Base-by-base conservation (phyloP, 2,113 vertebrate species). In the Opisthocomus hoazin region DNA sequence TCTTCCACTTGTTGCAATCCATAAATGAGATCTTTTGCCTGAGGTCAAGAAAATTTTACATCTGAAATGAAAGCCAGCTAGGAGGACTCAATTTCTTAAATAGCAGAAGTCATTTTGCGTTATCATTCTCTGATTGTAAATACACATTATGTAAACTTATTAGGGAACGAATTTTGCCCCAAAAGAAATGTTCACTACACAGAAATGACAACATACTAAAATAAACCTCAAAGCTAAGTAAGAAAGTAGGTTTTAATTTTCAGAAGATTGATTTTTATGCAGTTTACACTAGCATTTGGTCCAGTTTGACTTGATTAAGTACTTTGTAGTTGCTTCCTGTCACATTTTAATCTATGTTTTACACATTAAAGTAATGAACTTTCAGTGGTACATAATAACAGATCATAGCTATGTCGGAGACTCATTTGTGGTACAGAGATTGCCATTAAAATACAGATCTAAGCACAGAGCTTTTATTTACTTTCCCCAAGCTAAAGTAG, bases 311-410 rank as follows among this genome's bases (percentile, higher is more conserved):
- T 74, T 83, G 66, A 93, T 91, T 93, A 90, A 74, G 21, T 77
- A 58, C 32, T 88, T 83, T 74, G 22, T 69, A 54, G 78, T 95
- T 0, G 0, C 36, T 90, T 90, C 65, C 70, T 88, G 66, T 63
- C 75, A 95, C 18, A 50, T 83, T 87, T 95, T 86, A 81, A 84
- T 75, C 68, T 17, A 29, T 63, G 45, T 94, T 96, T 95, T 95
- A 60, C 84, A 65, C 36, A 82, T 96, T 91, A 75, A 75, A 84
- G 14, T 93, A 91, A 93, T 80, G 63, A 94, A 94, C n/a, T 91
- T 93, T 77, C 61, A 57, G 20, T 76, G 63, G 34, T 77, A 87
- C 22, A 15, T 61, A 46, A 45, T 90, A 82, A 64, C 71, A 60
- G 81, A 51, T 89, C 48, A 91, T 54, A 90, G 37, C 57, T 89